Conservation (phyloP, 35 echinoderm and acorn worm genomes). For the Apostichopus parvimensis region DNA sequence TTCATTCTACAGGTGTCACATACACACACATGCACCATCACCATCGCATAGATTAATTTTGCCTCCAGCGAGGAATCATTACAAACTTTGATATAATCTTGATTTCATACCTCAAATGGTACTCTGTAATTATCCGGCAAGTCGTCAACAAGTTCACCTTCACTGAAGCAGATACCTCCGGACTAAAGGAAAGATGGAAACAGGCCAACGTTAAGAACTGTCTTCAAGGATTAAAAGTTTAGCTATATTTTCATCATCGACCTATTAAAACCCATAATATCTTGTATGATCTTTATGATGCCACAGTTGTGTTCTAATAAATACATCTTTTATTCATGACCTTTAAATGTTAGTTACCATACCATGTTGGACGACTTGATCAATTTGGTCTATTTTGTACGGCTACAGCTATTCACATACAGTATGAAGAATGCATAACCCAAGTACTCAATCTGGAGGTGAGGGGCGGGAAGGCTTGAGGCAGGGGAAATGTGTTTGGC, state of each 20-base stretch:
- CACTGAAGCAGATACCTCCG: not conserved
- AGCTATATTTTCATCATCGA: not conserved
- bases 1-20: not conserved
- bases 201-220: not conserved
- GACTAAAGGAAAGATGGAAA: not conserved
- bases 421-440: no score
- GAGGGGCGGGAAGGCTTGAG: no score
- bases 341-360: no score
- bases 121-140: not conserved
- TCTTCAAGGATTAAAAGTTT: not conserved
- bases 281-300: not conserved
- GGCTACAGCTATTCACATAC: no score
- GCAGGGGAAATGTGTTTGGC: no score
- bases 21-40: not conserved
- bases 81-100: no score
- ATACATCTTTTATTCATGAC: no score
- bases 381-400: no score
- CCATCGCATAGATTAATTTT: no score
- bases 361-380: no score
- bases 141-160: not conserved
- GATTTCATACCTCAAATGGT: constrained; percentile 14
- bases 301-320: no score
- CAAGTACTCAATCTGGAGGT: no score
- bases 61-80: not conserved
- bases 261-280: not conserved